Base-by-base conservation (phyloP, 2,113 vertebrate species). In the Myocastor coypus region DNA sequence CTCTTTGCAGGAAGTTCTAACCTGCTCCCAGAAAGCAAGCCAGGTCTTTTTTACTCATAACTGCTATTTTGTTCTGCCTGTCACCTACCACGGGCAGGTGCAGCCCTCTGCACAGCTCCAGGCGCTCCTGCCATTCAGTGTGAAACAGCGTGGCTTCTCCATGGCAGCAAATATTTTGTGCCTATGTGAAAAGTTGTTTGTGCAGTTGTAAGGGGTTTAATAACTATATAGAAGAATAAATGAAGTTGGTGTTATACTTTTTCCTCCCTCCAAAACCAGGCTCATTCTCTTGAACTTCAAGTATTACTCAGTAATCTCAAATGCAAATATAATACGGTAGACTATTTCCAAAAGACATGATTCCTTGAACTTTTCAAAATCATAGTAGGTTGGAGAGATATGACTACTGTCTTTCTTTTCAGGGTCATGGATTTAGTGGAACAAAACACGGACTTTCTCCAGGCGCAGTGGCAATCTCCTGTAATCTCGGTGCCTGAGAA, bases 221-320 rank as follows among this genome's bases (percentile, higher is more conserved):
- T 6, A 66, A 40, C 77, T 64, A n/a, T 78, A 64, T 3, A 90
- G 61, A 71, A 92, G 89, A 95, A 89, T 17, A 85, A 61, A 80
- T 1, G 24, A 89, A 75, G 1, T 83, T 63, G n/a, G 12, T 42
- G 50, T 64, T 83, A 64, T 89, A 52, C 2, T 22, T 59, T 46
- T n/a, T 52, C 16, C 40, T 55, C 22, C 22, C 32, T 57, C 85
- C 96, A 66, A n/a, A 89, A 22, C 42, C 30, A 73, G 28, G 22
- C 17, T 88, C 26, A 17, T 37, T 84, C 90, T 83, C 61, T 50
- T 75, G 22, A 71, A 87, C 30, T 81, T 78, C 1, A 34, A 2
- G 81, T 63, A 83, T 78, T 83, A 52, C n/a, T 59, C 19, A 40
- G 73, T 88, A 96, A 52, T 3, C 22, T 83, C 52, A 89, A 93